These are phyloP conservation scores for Oceanodroma leucorhoa DNA, from an alignment of 2,797 vertebrate species.

Conservation along the genomic window DNA sequence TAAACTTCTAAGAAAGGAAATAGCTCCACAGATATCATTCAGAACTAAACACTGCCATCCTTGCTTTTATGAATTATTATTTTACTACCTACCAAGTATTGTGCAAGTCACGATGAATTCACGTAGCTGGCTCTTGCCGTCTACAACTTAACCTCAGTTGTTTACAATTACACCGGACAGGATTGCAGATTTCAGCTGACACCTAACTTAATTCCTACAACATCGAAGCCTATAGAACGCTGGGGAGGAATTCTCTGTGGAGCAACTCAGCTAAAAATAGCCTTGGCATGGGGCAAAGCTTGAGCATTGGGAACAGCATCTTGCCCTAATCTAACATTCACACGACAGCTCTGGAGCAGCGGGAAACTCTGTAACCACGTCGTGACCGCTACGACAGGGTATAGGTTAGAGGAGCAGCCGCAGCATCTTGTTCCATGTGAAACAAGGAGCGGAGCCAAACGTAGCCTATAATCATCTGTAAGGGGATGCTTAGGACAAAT, in stretches of 20 bases:
- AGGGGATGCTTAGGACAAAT: background rate
- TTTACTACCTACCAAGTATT: background rate
- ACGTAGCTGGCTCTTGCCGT: background rate
- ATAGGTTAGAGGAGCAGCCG: background rate
- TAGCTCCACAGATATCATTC: background rate
- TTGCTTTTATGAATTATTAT: background rate
- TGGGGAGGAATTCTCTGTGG: background rate
- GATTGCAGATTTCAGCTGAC: background rate
- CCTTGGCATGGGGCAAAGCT: background rate
- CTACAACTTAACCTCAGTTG: background rate
- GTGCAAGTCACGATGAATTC: background rate
- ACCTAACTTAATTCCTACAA: background rate
- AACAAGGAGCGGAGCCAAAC: background rate
- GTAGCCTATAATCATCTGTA: background rate
- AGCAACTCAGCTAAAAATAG: background rate
- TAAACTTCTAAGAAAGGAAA: background rate
- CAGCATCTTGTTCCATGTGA: background rate
- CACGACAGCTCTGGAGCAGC: background rate
- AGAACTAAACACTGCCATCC: background rate
- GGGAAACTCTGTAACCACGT: background rate
- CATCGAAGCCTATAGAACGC: background rate
- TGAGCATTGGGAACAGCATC: background rate
- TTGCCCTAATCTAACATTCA: background rate
- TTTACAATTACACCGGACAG: background rate
- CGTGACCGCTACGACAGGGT: rapidly evolving